Evolutionary conservation across 2,113 vertebrate genomes (phyloP), one percentile per base, ranked within the genome.

Genomic region (Ahaetulla prasina): DNA sequence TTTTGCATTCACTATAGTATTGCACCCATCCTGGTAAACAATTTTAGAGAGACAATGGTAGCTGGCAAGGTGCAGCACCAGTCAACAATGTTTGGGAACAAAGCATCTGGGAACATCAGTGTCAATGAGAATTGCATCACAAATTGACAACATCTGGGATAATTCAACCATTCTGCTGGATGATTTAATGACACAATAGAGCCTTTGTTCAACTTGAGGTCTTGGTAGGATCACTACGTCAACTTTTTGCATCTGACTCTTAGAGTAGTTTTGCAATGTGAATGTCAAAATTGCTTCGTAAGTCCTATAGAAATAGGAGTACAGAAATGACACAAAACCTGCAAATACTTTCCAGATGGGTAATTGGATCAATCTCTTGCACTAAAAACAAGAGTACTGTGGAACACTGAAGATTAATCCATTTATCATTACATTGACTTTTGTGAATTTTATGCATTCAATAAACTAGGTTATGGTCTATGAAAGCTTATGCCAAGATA

Each of bases 31-130:
- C 89, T 92, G 3, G 45, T 39, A 95, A 95, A 97, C 89, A 94
- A 95, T 88, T 0, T 35, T 94, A 94, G 60, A 18, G 94, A 94
- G 94, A 98, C 97, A 98, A 98, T 95, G 95, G 94, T 91, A 94
- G 57, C 93, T 94, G 96, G 94, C 92, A 95, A 96, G 92, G 94
- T 52, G 53, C 90, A 47, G 95, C 90, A 84, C 94, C 96, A 92
- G 92, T 95, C 96, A 96, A 98, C 93, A 98, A 96, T 94, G 93
- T 93, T 18, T 89, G 94, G 93, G 93, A 94, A 96, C 92, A 96
- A 96, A 11, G 94, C 94, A 96, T 0, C 63, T 90, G 93, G 92
- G 93, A 91, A 93, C 2, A 2, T 94, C 95, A 93, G 93, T 92
- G 90, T 12, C 95, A 95, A 87, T 94, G 92, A 94, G 53, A 74